Conservation (phyloP, 2,888 invertebrate species). For the Tachina fera region DNA sequence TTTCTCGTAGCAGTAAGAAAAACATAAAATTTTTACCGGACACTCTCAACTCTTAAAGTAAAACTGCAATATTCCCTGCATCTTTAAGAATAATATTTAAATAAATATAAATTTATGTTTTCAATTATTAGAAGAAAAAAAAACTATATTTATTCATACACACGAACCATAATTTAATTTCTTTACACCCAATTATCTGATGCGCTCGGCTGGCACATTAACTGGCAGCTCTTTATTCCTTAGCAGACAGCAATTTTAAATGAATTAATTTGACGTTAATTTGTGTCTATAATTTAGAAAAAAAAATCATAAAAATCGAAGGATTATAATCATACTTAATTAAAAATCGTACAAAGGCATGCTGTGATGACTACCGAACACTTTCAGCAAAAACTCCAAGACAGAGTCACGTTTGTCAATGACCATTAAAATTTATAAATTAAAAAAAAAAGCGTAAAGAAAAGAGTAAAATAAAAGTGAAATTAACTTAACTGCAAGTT, state of each 20-base stretch:
- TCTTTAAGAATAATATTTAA: neutral
- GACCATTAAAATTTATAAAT: conserved; percentile 52
- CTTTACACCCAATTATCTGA: conserved; percentile 39
- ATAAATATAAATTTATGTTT: neutral
- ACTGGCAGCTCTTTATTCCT: conserved; percentile 41
- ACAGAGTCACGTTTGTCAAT: conserved; percentile 55
- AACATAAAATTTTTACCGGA: too few relatives aligned
- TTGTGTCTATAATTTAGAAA: conserved; percentile 58
- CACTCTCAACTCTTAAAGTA: too few relatives aligned
- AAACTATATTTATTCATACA: conserved; percentile 2
- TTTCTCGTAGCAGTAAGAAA: too few relatives aligned
- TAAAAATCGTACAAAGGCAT: conserved; percentile 48
- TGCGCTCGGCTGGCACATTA: conserved; percentile 24
- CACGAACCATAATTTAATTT: conserved; percentile 8
- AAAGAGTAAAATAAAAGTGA: conserved; percentile 37
- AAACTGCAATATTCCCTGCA: too few relatives aligned
- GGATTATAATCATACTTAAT: conserved; percentile 62
- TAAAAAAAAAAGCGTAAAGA: conserved; percentile 11
- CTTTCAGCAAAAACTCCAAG: conserved; percentile 4
- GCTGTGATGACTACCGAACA: conserved; percentile 34
- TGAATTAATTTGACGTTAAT: conserved; percentile 66
- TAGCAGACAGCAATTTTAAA: conserved; percentile 45
- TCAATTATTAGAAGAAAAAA: neutral
- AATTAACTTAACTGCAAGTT: conserved; percentile 37
- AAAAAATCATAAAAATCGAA: conserved; percentile 60